A percentile compares a stretch with the other conserved stretches of the same genome.
Evolutionary conservation across 2,888 invertebrate species (phyloP).

Genomic region (Campoletis raptor): DNA sequence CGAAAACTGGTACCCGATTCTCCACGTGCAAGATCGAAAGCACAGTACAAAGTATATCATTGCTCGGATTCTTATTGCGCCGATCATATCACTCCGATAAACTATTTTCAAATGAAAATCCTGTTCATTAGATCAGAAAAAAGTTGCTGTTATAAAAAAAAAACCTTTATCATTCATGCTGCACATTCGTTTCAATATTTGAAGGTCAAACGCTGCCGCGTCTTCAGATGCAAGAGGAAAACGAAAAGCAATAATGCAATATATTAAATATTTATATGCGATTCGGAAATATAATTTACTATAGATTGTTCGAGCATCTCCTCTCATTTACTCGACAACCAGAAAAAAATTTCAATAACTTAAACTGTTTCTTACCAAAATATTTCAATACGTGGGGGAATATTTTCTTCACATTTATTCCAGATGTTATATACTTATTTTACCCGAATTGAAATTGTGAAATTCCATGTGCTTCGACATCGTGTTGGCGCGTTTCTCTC

Average conservation of each 20-base stretch:
- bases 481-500: neutral
- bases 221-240: too few species aligned
- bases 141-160: neutral
- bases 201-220: too few species aligned
- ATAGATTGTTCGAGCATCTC: neutral
- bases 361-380: neutral
- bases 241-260: neutral
- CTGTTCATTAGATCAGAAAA: neutral
- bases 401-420: slow-evolving; percentile 13
- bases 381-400: neutral
- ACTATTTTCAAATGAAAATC: neutral
- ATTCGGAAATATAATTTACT: neutral
- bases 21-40: slow-evolving; percentile 33
- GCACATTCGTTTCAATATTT: too few species aligned
- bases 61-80: neutral
- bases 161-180: neutral
- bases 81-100: neutral
- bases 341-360: neutral
- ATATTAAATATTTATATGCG: neutral
- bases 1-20: neutral
- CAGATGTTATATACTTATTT: slow-evolving; percentile 7
- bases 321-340: neutral
- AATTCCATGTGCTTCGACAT: slow-evolving; percentile 23
- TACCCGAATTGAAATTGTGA: slow-evolving; percentile 27
- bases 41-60: slow-evolving; percentile 19